Evolutionary conservation across 35 echinoderm and acorn worm species (phyloP), one percentile per base, ranked within the genome.

Genomic region (Heliocidaris erythrogramma): DNA sequence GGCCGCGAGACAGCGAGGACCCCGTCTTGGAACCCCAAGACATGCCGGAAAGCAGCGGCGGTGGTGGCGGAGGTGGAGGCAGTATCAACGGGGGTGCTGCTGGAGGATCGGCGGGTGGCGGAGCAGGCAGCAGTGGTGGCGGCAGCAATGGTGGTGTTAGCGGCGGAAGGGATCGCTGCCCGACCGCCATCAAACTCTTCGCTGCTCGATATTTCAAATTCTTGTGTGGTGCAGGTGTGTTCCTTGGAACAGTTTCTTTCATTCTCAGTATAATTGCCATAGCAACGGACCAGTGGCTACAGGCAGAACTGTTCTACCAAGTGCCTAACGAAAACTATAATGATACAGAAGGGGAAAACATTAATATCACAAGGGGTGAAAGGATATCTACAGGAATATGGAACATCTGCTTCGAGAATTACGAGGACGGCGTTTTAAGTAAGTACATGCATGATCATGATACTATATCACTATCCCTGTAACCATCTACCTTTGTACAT

Each of bases 201-300:
- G 90, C 90, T 9, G 86, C 90, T 7, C 52, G 94, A 5, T 95
- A 90, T 65, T 95, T 95, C 53, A 61, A 85, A 30, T 60, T 95
- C 59, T 69, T 95, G 49, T 95, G 94, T 30, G 78, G 88, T 48
- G 90, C 49, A 13, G 94, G 94, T 18, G 94, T 95, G 0, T 30
- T 95, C 29, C 53, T 92, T 71, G 88, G 94, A 48, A 60, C 88
- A 21, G 47, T 92, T 90, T 95, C 94, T 47, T 95, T 95, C 42
- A 90, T 95, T 71, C 94, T 95, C 11, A 90, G 94, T 49, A 42
- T 90, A 42, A 48, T 95, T 13, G 94, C 94, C 88, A 95, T 95
- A n/a, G 86, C 86, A 88, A 95, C 94, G 31, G 94, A 60, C 21
- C 85, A 88, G 24, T 95, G 94, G 94, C 49, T 95, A 59, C 50